Evolutionary conservation across 2,888 invertebrate species (phyloP).

Genomic region (Oscheius sp.): DNA sequence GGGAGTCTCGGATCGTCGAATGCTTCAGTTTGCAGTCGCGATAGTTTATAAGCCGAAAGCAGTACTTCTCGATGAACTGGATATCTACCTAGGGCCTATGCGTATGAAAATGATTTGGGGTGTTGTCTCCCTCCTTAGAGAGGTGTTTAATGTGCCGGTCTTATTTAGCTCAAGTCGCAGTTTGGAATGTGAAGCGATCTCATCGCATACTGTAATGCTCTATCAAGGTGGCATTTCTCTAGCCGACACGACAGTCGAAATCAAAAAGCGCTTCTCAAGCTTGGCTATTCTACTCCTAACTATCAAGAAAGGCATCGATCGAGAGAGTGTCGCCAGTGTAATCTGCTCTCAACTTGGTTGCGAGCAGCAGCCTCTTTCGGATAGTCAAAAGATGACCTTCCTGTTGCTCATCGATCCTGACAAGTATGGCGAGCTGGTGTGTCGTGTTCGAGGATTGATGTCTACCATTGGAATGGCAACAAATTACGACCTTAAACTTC

Average conservation of each 20-base stretch:
- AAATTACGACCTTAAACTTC: constrained; percentile 1
- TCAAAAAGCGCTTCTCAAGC: constrained; percentile 3
- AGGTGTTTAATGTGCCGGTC: constrained; percentile 2
- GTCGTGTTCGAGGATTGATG: constrained; percentile 14
- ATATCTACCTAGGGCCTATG: constrained; percentile 9
- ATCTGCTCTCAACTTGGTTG: background rate
- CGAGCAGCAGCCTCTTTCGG: background rate
- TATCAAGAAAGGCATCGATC: constrained; percentile 1
- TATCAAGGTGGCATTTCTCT: constrained; percentile 5
- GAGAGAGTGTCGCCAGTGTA: background rate
- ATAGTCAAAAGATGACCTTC: constrained; percentile 4
- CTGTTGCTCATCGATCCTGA: background rate
- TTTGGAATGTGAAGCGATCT: constrained; percentile 3
- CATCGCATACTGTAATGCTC: constrained; percentile 14
- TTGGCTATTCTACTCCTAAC: constrained; percentile 6
- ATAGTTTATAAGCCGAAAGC: background rate
- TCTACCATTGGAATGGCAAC: background rate
- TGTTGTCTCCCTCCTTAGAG: constrained; percentile 1
- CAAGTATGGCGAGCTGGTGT: background rate
- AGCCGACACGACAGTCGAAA: constrained; percentile 7
- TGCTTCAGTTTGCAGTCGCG: constrained; percentile 16
- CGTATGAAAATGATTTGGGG: constrained; percentile 17
- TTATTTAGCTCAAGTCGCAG: constrained; percentile 3
- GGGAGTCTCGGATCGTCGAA: background rate
- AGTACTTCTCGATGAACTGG: constrained; percentile 15